A percentile compares a stretch with the other conserved stretches of the same genome.
Evolutionary conservation across 2,113 vertebrate species (phyloP).

Genomic region (Cisticola juncidis): DNA sequence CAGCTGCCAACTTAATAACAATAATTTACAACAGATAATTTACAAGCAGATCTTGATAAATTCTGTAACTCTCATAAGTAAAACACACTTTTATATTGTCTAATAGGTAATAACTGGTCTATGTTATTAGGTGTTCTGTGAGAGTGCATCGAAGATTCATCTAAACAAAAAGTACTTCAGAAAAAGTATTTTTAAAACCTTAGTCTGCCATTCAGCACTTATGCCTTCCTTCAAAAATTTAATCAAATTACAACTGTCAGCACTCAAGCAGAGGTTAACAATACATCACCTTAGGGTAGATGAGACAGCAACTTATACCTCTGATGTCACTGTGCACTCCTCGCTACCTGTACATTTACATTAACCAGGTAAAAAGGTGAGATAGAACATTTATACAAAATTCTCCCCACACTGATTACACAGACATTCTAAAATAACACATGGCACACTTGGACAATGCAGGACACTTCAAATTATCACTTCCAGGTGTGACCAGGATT

Average conservation of each 20-base stretch:
- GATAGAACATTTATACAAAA: neutral
- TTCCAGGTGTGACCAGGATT: neutral
- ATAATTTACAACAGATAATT: constrained; percentile 28
- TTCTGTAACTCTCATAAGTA: neutral
- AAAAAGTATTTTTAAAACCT: neutral
- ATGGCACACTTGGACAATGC: neutral
- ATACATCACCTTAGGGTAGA: neutral
- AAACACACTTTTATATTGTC: neutral
- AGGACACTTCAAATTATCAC: neutral
- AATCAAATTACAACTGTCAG: neutral
- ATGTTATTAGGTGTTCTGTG: neutral
- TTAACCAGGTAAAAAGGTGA: neutral
- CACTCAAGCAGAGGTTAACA: neutral
- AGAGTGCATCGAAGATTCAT: neutral
- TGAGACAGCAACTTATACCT: neutral
- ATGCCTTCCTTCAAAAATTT: neutral
- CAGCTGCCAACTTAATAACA: constrained; percentile 7
- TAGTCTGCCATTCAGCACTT: neutral
- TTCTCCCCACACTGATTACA: neutral
- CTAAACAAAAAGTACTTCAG: neutral
- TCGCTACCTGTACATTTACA: neutral
- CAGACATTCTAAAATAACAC: neutral
- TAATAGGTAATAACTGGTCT: neutral
- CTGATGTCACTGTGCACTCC: neutral
- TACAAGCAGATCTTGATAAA: neutral